Evolutionary conservation across 2,113 vertebrate species (phyloP).

Genomic region (Lophotis ruficrista): DNA sequence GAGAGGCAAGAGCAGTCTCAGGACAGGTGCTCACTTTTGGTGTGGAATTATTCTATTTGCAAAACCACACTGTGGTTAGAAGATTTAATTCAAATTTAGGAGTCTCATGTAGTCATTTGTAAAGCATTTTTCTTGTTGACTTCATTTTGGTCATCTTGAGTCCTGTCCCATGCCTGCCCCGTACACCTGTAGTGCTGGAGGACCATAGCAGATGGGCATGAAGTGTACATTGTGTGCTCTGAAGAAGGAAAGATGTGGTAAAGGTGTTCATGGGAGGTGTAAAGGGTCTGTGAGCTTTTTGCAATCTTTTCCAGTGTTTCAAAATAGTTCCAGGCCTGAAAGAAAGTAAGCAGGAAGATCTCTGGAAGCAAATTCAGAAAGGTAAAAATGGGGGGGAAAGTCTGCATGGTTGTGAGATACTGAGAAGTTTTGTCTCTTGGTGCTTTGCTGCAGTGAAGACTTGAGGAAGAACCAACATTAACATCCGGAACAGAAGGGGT

Average conservation of each 20-base stretch:
- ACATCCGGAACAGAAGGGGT: neutral
- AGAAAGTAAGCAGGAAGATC: neutral
- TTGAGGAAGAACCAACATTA: neutral
- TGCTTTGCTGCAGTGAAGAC: neutral
- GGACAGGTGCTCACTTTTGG: neutral
- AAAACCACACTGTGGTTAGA: neutral
- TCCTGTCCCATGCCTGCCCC: neutral
- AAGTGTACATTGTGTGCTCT: neutral
- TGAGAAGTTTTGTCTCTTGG: neutral
- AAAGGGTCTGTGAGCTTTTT: neutral
- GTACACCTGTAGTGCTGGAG: neutral
- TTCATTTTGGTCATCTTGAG: neutral
- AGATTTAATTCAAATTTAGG: neutral
- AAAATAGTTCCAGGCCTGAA: neutral
- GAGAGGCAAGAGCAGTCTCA: neutral
- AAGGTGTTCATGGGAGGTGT: neutral
- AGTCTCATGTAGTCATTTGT: neutral
- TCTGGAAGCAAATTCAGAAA: neutral
- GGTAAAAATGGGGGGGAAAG: neutral
- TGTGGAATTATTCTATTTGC: neutral
- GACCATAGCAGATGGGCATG: neutral
- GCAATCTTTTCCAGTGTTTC: neutral
- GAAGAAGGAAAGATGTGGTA: neutral
- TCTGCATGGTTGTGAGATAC: neutral
- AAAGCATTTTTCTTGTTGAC: neutral